Conservation (phyloP, 2,113 vertebrate genomes). For the Crotalus tigris region DNA sequence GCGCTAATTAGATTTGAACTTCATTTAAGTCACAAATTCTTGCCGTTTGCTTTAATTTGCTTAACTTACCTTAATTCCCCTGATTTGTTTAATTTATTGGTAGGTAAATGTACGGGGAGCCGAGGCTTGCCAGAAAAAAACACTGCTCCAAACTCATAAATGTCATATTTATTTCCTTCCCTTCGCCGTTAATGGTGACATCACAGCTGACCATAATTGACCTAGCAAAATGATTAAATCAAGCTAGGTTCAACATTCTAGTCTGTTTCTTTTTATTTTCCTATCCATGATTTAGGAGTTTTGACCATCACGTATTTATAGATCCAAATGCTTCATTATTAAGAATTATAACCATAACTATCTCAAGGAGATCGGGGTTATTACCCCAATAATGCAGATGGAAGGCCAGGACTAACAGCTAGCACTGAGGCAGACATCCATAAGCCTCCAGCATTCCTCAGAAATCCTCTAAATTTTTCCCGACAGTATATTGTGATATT, state of each 20-base stretch:
- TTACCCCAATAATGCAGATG: background rate
- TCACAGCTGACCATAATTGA: background rate
- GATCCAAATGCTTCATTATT: background rate
- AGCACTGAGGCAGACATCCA: background rate
- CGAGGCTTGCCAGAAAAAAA: background rate
- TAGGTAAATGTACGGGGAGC: background rate
- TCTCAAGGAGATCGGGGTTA: background rate
- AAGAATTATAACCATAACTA: background rate
- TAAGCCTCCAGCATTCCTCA: background rate
- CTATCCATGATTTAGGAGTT: background rate
- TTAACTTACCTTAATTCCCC: conserved; percentile 24
- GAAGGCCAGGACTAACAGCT: background rate
- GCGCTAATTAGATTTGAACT: conserved; percentile 18
- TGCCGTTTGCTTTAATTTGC: conserved; percentile 31
- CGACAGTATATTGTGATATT: background rate
- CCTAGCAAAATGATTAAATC: background rate
- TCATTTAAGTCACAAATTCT: conserved; percentile 13
- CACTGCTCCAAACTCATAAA: background rate
- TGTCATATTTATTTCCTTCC: background rate
- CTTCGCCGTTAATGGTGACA: background rate
- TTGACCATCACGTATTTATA: background rate
- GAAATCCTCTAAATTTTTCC: background rate
- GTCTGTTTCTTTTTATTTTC: background rate
- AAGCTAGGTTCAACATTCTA: background rate
- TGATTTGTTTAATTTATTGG: conserved; percentile 4